These are phyloP conservation scores for Habrosyne pyritoides DNA, from an alignment of 2,888 invertebrate genomes.

Conservation along the genomic window DNA sequence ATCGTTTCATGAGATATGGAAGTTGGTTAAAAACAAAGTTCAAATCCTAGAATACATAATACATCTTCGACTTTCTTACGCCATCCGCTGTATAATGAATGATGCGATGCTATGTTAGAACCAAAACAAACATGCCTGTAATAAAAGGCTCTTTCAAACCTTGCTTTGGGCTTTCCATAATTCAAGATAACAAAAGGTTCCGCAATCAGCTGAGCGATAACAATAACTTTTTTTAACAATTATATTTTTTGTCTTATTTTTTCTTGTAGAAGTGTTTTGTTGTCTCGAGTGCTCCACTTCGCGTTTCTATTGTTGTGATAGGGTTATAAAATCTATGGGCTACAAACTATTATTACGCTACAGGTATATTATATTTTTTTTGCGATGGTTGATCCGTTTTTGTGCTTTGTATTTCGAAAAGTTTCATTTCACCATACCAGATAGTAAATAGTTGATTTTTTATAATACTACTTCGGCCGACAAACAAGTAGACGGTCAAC, in stretches of 20 bases:
- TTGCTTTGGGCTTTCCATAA: background rate
- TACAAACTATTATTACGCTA: background rate
- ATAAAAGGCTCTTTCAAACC: background rate
- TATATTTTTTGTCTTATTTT: background rate
- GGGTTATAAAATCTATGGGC: background rate
- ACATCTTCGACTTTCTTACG: background rate
- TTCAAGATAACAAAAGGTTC: background rate
- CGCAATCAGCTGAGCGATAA: background rate
- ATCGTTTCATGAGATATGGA: too few species aligned
- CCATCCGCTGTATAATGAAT: background rate
- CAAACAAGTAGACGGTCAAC: too few species aligned
- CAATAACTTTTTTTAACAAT: background rate
- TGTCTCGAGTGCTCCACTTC: background rate
- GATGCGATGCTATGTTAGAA: background rate
- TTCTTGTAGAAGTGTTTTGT: background rate
- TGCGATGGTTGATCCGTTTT: too few species aligned
- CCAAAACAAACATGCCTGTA: background rate
- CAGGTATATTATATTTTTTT: background rate
- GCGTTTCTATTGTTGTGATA: background rate
- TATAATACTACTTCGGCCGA: too few species aligned
- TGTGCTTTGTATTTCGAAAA: too few species aligned
- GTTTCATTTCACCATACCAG: too few species aligned
- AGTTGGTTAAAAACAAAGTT: background rate
- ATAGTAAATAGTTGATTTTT: too few species aligned
- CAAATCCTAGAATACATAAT: background rate